A percentile compares a stretch with the other conserved stretches of the same genome.
Evolutionary conservation across 1,140 invertebrate species (phyloP).

Genomic region (Metopolophium dirhodum): DNA sequence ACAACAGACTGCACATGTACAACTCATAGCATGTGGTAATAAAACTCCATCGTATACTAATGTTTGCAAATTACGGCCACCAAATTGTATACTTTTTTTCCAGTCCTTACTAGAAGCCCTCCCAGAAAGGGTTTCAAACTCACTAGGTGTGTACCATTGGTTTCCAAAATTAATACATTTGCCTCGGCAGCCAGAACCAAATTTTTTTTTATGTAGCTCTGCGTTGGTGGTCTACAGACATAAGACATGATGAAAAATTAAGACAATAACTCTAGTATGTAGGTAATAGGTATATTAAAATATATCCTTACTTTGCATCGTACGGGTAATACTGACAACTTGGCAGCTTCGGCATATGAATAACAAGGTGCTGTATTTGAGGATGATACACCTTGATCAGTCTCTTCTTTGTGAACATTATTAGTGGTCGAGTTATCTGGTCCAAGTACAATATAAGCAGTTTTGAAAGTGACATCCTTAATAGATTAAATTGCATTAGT

Average conservation of each 20-base stretch:
- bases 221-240: slow-evolving; percentile 80
- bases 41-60: slow-evolving; percentile 90
- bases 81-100: slow-evolving; percentile 90
- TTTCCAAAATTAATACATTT: slow-evolving; percentile 85
- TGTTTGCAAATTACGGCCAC: slow-evolving; percentile 87
- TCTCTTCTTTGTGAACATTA: slow-evolving; percentile 64
- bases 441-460: slow-evolving; percentile 80
- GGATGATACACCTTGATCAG: slow-evolving; percentile 61
- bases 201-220: slow-evolving; percentile 83
- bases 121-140: slow-evolving; percentile 89
- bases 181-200: slow-evolving; percentile 88
- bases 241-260: neutral
- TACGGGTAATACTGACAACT: slow-evolving; percentile 82
- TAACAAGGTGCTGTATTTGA: slow-evolving; percentile 25
- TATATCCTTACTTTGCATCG: slow-evolving; percentile 65
- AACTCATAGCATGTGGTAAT: slow-evolving; percentile 91
- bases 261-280: no score
- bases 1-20: slow-evolving; percentile 93
- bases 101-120: slow-evolving; percentile 93
- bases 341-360: slow-evolving; percentile 82
- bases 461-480: slow-evolving; percentile 74
- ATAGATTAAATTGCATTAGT: neutral
- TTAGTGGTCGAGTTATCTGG: slow-evolving; percentile 63
- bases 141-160: slow-evolving; percentile 90
- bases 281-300: neutral